Conservation (phyloP, 1,140 invertebrate genomes). For the Cylas formicarius region DNA sequence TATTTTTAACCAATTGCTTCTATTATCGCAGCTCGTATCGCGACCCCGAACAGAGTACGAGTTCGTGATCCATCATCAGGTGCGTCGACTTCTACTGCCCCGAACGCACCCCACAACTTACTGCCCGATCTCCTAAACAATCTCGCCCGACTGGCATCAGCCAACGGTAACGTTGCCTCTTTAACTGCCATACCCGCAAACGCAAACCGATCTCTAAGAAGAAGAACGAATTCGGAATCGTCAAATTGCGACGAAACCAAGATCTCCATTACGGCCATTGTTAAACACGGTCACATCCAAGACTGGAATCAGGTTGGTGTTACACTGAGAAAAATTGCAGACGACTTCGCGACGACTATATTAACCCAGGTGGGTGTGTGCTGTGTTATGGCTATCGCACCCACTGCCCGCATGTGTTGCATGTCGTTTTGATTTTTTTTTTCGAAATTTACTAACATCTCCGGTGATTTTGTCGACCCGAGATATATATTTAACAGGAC, state of each 20-base stretch:
- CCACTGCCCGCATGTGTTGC: too few species aligned
- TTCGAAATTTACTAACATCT: too few species aligned
- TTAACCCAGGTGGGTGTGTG: conserved; percentile 23
- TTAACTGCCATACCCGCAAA: conserved; percentile 10
- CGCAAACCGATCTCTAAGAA: conserved; percentile 15
- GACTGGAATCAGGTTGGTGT: conserved; percentile 37
- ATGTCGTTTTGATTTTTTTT: too few species aligned
- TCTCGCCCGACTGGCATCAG: conserved; percentile 16
- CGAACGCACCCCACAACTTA: conserved; percentile 8
- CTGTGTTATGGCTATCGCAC: conserved; percentile 14
- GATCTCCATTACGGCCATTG: conserved; percentile 16
- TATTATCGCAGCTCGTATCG: too few species aligned
- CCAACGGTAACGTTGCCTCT: conserved; percentile 4
- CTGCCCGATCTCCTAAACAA: conserved; percentile 22
- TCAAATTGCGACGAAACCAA: conserved; percentile 29
- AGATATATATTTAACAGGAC: too few species aligned
- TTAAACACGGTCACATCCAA: conserved; percentile 13
- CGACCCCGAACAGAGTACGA: conserved; percentile 5
- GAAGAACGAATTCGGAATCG: conserved; percentile 25
- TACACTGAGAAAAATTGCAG: conserved; percentile 29
- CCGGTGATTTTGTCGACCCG: too few species aligned
- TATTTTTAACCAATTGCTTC: too few species aligned
- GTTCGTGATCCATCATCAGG: conserved; percentile 7
- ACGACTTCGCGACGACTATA: conserved; percentile 24
- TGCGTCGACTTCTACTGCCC: conserved; percentile 5